phyloP scores from a whole-genome alignment of 2,113 vertebrate species.

The Muscicapa adusta region DNA sequence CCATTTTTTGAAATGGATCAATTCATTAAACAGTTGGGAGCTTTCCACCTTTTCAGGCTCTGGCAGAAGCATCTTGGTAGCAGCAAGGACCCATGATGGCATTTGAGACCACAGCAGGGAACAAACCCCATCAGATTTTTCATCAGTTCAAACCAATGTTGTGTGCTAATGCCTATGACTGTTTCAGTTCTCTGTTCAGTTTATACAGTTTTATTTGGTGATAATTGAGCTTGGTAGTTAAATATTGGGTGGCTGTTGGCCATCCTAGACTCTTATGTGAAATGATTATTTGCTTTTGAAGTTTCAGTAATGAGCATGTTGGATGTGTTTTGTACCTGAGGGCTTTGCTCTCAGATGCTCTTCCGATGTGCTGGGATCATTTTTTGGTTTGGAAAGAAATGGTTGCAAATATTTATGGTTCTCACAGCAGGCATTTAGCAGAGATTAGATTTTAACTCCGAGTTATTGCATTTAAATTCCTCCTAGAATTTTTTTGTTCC shows the following conservation, averaged over 20 bases:
- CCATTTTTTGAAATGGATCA: too few species aligned
- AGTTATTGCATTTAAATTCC: neutral
- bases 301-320: neutral
- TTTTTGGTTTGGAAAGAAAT: neutral
- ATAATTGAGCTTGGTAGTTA: neutral
- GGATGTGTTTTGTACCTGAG: neutral
- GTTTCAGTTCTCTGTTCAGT: neutral
- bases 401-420: neutral
- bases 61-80: neutral
- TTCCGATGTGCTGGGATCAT: neutral
- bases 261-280: neutral
- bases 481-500: neutral
- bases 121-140: neutral
- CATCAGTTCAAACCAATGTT: neutral
- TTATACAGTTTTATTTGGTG: slow-evolving; percentile 28
- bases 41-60: neutral
- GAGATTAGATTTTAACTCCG: neutral
- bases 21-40: neutral
- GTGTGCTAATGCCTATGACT: neutral
- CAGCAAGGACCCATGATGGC: neutral
- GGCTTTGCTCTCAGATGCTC: neutral
- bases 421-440: neutral
- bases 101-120: neutral
- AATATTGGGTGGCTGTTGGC: neutral
- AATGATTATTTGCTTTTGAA: slow-evolving; percentile 12